Base-by-base conservation (phyloP, 2,888 invertebrate genomes). In the Thera britannica region DNA sequence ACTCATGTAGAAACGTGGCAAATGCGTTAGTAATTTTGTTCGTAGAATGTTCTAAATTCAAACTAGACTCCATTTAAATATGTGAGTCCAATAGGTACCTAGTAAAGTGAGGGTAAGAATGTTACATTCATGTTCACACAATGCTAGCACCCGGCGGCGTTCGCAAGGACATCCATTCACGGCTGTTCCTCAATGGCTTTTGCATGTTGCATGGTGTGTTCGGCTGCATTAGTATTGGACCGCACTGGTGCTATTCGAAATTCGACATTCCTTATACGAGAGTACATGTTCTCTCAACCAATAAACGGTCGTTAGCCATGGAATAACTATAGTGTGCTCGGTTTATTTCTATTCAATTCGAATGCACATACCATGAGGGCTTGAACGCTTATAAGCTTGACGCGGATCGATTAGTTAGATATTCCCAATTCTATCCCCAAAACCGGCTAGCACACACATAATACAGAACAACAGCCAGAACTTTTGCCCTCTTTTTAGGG, bases 131-230 rank as follows among this genome's bases (percentile, higher is more conserved):
- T 77, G 78, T 81, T 77, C 78, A 66, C 74, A 84, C 84, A 84
- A 83, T 82, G 77, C 66, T 58, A 65, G 73, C 68, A 58, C 71
- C 79, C 78, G 79, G 71, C 77, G 74, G 74, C 78, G 77, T 76
- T 79, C 74, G 73, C 70, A 76, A 76, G 73, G 76, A 85, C 82
- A 82, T 79, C 82, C 82, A 85, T 87, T 85, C 83, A 83, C 80
- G 77, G 72, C 72, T 74, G 77, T 81, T 82, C 76, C 85, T 84
- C 83, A 86, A 89, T 89, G 85, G 87, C 85, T 86, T 88, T 89
- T 87, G 86, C 87, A 86, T 88, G 90, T 89, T 85, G 83, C 84
- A 86, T 83, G 84, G 81, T 80, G 79, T 75, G 72, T 68, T 77
- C 70, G 72, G 68, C 75, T 23, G 58, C 61, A 54, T 59, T 62